Evolutionary conservation across 2,113 vertebrate genomes (phyloP), one percentile per base, ranked within the genome.

Genomic region (Pelecanus crispus): DNA sequence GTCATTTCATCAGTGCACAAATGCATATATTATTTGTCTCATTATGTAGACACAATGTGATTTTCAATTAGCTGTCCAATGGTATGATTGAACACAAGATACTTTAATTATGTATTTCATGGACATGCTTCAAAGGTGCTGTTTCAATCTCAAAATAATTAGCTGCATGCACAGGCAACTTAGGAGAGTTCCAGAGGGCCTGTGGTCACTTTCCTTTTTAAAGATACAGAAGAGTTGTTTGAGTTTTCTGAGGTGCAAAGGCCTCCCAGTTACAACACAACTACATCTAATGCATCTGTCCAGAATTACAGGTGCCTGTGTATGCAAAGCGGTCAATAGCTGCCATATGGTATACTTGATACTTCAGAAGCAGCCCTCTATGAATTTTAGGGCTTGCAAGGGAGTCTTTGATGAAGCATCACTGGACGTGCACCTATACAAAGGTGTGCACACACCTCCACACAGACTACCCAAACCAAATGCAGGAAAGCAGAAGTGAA

Each of bases 71-170:
- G 90, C 74, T 94, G 91, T 92, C 95, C 91, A 94, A 90, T 0
- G 2, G 85, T 72, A 91, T 38, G 68, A 97, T 90, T 0, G 40
- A 97, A 95, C 87, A 81, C 40, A 83, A 88, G 79, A 94, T 62
- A 86, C 75, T 96, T 96, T 94, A 96, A 96, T 97, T 96, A 97
- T 92, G 83, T 93, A 82, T 95, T 95, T 96, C 92, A 94, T 62
- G 84, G 82, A 81, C 86, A 85, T 84, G 90, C 89, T 97, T 97
- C 96, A 97, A 96, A 97, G 84, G 85, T 89, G 84, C 58, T 6
- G 17, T 78, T 97, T 88, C 79, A 73, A 36, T 94, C 77, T 94
- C 70, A 93, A 82, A 96, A 94, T 96, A 97, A 97, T 97, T 96
- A 97, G 86, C 72, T 71, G 34, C 67, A 67, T 17, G 61, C 65